These are phyloP conservation scores for Oriolus oriolus DNA, from an alignment of 2,113 vertebrate genomes.

Conservation along the genomic window DNA sequence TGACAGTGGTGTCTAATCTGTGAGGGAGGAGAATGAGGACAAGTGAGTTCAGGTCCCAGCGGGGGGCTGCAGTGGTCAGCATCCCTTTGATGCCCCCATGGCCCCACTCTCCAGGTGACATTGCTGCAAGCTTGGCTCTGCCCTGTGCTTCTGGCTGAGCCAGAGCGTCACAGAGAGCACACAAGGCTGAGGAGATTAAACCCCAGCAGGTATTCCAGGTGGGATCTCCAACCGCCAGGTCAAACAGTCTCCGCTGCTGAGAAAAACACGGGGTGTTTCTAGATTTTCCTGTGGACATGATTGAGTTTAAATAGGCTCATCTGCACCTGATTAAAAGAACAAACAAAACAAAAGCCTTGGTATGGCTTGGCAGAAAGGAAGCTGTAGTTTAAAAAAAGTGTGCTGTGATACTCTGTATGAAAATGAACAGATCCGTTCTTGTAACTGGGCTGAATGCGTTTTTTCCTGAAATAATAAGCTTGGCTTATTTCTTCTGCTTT, in stretches of 20 bases:
- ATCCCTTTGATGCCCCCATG: accelerated
- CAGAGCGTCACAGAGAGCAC: not conserved
- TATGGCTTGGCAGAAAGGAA: not conserved
- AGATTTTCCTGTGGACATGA: not conserved
- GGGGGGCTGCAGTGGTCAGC: accelerated
- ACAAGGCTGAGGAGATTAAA: not conserved
- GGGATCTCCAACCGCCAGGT: not conserved
- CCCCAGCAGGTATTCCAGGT: not conserved
- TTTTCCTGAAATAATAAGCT: not conserved
- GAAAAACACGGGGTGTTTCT: not conserved
- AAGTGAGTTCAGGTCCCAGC: not conserved
- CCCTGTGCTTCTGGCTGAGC: accelerated
- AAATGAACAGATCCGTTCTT: not conserved
- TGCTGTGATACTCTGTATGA: not conserved
- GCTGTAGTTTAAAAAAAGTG: not conserved
- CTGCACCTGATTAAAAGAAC: not conserved
- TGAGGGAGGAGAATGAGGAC: not conserved
- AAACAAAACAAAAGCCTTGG: not conserved
- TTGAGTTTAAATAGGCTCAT: not conserved
- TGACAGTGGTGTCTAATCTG: not conserved
- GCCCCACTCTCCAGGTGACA: accelerated
- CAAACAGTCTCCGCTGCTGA: not conserved
- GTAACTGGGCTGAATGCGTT: not conserved
- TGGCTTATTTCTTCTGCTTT: not conserved
- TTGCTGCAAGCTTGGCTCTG: accelerated